Evolutionary conservation across 2,888 invertebrate species (phyloP), one percentile per base, ranked within the genome.

Genomic region (Carterocephalus palaemon): DNA sequence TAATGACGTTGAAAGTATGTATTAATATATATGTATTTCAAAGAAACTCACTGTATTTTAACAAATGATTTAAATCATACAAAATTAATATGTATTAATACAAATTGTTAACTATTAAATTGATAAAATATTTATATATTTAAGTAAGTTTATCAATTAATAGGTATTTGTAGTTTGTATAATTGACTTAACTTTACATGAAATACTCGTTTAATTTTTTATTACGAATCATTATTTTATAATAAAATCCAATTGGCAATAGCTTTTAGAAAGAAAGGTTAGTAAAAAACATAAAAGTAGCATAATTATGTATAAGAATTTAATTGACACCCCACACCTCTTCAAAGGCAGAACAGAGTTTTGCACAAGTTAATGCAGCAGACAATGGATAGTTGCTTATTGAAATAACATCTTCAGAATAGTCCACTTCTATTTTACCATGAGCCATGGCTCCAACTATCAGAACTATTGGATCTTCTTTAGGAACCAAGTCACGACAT

Each of bases 381-480:
- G 98, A 99, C 23, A 99, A 84, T 2, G 99, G 99, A 83, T 97
- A 99, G 72, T 95, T 96, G 73, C 98, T 98, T 45, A 99, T 94
- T 2, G 99, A 96, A 66, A 96, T 89, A 0, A 92, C 91, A 52
- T 94, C 95, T 86, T 99, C 98, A 1, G 93, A 90, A 77, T 98
- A 99, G 75, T 98, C 97, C 1, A 88, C 85, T 59, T 91, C 90
- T 49, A 99, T 92, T 78, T 93, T 94, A 42, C 99, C 99, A 81
- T 98, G 96, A 0, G 99, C 99, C 93, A 99, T 98, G 2, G 99
- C 97, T 24, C 99, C 99, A 46, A 99, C 88, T 2, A 98, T 93
- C 56, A 99, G 87, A 0, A 94, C 97, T 46, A 98, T 89, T 0
- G 98, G 97, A 52, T 96, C 94, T 34, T 89, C 88, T 8, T 86